Conservation (phyloP, 2,797 vertebrate species). For the Lates japonicus region DNA sequence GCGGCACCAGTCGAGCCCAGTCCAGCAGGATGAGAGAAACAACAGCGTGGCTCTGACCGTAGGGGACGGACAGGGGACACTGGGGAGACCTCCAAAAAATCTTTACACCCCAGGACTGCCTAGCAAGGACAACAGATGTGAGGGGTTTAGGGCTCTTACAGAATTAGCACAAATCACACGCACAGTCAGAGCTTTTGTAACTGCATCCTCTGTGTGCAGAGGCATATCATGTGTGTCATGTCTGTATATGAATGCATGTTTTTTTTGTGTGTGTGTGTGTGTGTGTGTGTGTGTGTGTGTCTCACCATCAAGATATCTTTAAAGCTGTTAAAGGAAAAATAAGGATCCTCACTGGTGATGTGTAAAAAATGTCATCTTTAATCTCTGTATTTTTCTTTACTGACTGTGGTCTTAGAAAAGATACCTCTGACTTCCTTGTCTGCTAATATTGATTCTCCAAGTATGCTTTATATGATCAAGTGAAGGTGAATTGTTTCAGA, state of each 20-base stretch:
- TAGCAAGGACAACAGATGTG: constrained; percentile 92
- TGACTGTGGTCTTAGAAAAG: neutral
- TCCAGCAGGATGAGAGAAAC: constrained; percentile 91
- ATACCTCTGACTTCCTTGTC: neutral
- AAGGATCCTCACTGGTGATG: constrained; percentile 1
- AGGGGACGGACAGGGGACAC: constrained; percentile 88
- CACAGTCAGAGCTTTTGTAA: constrained; percentile 42
- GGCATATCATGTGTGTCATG: constrained; percentile 1
- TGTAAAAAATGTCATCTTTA: neutral
- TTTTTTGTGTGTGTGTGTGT: too few relatives aligned
- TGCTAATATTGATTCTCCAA: constrained; percentile 4
- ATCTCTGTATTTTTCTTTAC: neutral
- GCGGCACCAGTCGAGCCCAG: constrained; percentile 92
- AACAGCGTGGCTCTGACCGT: constrained; percentile 90
- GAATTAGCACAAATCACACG: constrained; percentile 30
- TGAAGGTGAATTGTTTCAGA: constrained; percentile 23
- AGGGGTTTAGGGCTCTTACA: constrained; percentile 66
- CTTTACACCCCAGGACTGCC: constrained; percentile 90
- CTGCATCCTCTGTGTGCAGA: constrained; percentile 19
- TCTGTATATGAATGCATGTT: constrained; percentile 18
- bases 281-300: constrained; percentile 3
- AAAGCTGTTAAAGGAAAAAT: constrained; percentile 20
- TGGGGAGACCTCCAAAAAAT: constrained; percentile 92
- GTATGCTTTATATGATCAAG: neutral
- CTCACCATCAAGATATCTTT: constrained; percentile 25